Evolutionary conservation across 2,797 vertebrate species (phyloP).

Genomic region (Scyliorhinus canicula): DNA sequence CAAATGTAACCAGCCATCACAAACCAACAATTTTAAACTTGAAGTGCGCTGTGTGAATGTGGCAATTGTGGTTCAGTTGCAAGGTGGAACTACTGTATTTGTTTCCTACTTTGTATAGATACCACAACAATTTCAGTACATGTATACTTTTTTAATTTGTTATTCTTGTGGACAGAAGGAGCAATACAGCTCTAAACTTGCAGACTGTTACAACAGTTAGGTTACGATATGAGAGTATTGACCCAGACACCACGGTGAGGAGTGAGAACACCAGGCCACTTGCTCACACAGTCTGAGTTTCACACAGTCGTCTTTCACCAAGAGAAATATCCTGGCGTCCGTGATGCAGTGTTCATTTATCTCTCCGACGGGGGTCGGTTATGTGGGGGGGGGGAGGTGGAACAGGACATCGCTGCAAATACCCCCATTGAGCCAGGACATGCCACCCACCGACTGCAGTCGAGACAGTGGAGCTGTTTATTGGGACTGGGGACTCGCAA

Average conservation of each 20-base stretch:
- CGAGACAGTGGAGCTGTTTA: slow-evolving; percentile 19
- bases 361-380: neutral
- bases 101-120: neutral
- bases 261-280: neutral
- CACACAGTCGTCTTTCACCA: slow-evolving; percentile 32
- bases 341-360: slow-evolving; percentile 26
- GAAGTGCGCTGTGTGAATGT: neutral
- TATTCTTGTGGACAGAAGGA: neutral
- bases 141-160: neutral
- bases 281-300: slow-evolving; percentile 28
- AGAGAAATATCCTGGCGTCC: slow-evolving; percentile 7
- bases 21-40: neutral
- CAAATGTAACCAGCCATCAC: neutral
- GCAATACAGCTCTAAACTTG: neutral
- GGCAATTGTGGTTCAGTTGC: neutral
- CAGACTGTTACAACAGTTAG: neutral
- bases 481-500: slow-evolving; percentile 30
- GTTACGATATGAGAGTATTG: neutral
- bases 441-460: slow-evolving; percentile 24
- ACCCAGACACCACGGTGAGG: neutral
- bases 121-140: neutral
- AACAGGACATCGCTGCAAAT: slow-evolving; percentile 18
- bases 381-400: neutral
- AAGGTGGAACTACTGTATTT: neutral
- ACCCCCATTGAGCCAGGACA: slow-evolving; percentile 19